These are phyloP conservation scores for Cynodonichthys magdalenae DNA, from an alignment of 2,797 vertebrate genomes.

Conservation along the genomic window DNA sequence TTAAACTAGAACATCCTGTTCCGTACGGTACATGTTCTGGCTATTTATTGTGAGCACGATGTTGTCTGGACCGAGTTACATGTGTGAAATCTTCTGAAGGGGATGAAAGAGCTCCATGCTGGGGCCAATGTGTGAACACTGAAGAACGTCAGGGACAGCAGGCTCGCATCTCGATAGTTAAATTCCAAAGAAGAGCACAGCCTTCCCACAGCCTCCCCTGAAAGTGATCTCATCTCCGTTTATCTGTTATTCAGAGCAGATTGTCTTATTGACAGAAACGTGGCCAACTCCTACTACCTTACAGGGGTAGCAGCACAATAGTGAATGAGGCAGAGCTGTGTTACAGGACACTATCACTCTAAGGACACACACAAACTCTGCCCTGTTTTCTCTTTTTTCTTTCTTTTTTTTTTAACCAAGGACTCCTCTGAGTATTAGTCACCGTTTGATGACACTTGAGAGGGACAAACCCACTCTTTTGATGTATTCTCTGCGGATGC, in stretches of 20 bases:
- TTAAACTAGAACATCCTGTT: constrained; percentile 26
- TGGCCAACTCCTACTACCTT: constrained; percentile 24
- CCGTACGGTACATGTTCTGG: background rate
- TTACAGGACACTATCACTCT: constrained; percentile 22
- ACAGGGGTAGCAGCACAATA: constrained; percentile 11
- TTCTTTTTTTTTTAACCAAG: background rate
- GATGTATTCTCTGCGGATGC: constrained; percentile 17
- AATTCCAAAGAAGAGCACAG: constrained; percentile 46
- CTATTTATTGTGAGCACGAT: constrained; percentile 8
- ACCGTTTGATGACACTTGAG: constrained; percentile 25
- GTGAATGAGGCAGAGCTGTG: constrained; percentile 24
- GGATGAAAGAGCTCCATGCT: constrained; percentile 8
- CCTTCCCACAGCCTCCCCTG: constrained; percentile 38
- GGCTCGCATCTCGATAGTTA: constrained; percentile 34
- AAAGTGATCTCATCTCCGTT: constrained; percentile 48
- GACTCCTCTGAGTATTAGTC: constrained; percentile 20
- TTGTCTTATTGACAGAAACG: constrained; percentile 43
- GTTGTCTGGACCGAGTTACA: constrained; percentile 12
- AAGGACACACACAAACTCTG: constrained; percentile 18
- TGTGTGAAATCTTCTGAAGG: constrained; percentile 22
- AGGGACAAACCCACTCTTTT: constrained; percentile 2
- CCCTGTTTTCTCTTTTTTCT: constrained; percentile 8
- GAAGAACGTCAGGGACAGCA: constrained; percentile 44
- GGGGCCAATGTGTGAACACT: constrained; percentile 30
- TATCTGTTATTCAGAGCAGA: constrained; percentile 44